Base-by-base conservation (phyloP, 2,113 vertebrate species). In the Coryphaenoides rupestris region DNA sequence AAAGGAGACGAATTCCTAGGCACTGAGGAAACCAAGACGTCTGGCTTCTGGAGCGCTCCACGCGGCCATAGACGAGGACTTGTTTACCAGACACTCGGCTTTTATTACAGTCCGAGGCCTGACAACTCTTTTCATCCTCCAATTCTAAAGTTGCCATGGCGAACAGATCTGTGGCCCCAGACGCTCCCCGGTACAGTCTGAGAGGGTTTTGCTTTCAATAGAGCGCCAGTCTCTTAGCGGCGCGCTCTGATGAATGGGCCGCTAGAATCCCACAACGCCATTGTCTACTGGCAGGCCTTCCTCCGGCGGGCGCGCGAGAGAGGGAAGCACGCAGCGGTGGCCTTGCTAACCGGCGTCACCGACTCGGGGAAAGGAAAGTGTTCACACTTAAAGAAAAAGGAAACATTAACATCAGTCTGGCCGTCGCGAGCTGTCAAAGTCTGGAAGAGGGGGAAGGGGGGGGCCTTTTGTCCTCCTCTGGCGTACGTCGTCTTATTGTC, bases 101-200 rank as follows among this genome's bases (percentile, higher is more conserved):
- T 55, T 65, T 57, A 68, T 73, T 58, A 76, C 73, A 66, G 66
- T 40, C 59, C 60, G 26, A 47, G 62, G 58, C 55, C 62, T 60
- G 56, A 58, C 56, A 5, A 45, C 28, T 21, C 62, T 69, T 78
- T 82, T 78, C 78, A 76, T 74, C 26, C 62, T 68, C 47, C 17
- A 52, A 46, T 74, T 82, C 16, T 77, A 74, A 87, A 80, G 88
- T 86, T 79, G 71, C 84, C 84, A 88, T 86, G 74, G 84, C 76
- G 78, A 87, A 78, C 16, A 21, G 53, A 63, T n/a, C n/a, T n/a
- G n/a, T n/a, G n/a, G 71, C 68, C 12, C 46, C 57, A 59, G 73
- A 10, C n/a, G n/a, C n/a, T n/a, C n/a, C n/a, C n/a, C n/a, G n/a
- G n/a, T n/a, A n/a, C 33, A 40, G 33, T 12, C 45, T 62, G 71